Evolutionary conservation across 2,888 invertebrate genomes (phyloP).

Genomic region (Leptinotarsa peninsularis): DNA sequence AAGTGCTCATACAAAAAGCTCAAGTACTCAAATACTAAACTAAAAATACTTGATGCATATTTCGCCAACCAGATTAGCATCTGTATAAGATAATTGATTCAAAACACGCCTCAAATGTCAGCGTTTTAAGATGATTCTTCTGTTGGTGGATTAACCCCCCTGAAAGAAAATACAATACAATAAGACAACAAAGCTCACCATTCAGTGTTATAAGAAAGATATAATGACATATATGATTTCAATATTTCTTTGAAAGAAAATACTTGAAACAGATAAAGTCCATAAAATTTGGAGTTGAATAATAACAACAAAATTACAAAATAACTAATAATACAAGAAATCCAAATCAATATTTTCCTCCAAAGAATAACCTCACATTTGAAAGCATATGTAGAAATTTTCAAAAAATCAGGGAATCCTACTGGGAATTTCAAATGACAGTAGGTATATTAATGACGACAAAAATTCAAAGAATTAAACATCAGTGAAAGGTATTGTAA

Average conservation of each 20-base stretch:
- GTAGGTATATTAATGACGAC: background rate
- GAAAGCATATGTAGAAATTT: background rate
- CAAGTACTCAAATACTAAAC: too few species aligned
- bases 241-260: background rate
- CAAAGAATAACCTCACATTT: background rate
- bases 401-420: background rate
- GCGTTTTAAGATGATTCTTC: background rate
- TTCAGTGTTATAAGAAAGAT: background rate
- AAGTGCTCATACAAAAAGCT: too few species aligned
- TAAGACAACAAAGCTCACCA: background rate
- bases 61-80: too few species aligned
- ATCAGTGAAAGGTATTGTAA: background rate
- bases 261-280: background rate
- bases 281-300: background rate
- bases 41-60: too few species aligned
- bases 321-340: slow-evolving; percentile 1
- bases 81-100: too few species aligned
- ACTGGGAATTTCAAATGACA: background rate
- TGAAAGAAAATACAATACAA: background rate
- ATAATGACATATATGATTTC: background rate
- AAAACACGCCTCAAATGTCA: too few species aligned
- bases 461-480: background rate
- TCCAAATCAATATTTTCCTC: background rate
- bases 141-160: background rate
- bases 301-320: background rate